Evolutionary conservation across 2,797 vertebrate genomes (phyloP).

Genomic region (Sebastes hopkinsi): DNA sequence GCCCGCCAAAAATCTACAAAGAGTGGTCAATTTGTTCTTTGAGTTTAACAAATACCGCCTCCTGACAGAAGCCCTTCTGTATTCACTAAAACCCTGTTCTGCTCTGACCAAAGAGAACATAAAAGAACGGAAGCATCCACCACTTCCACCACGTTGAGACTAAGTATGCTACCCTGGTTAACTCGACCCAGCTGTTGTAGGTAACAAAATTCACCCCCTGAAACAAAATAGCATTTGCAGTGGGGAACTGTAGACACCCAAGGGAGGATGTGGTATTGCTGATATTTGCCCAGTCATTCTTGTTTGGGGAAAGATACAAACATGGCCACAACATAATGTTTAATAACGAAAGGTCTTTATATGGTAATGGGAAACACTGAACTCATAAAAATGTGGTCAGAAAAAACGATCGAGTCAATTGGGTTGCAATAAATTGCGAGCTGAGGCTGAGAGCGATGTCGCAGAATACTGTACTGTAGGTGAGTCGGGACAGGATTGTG

Average conservation of each 20-base stretch:
- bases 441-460: not conserved
- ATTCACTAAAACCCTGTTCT: conserved; percentile 46
- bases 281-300: conserved; percentile 64
- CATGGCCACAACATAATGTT: conserved; percentile 55
- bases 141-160: conserved; percentile 49
- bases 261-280: conserved; percentile 54
- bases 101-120: conserved; percentile 50
- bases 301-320: conserved; percentile 66
- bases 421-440: conserved; percentile 32
- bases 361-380: conserved; percentile 52
- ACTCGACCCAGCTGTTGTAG: conserved; percentile 70
- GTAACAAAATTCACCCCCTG: conserved; percentile 56
- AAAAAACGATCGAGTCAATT: conserved; percentile 33
- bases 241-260: conserved; percentile 50
- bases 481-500: not conserved
- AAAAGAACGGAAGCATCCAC: conserved; percentile 56
- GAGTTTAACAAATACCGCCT: conserved; percentile 22
- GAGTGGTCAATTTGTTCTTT: conserved; percentile 21
- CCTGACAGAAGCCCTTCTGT: conserved; percentile 36
- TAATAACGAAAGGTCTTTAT: conserved; percentile 46
- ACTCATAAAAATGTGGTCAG: conserved; percentile 54
- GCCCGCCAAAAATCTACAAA: not conserved
- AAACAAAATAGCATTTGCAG: conserved; percentile 62
- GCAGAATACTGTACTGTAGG: not conserved
- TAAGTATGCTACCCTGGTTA: conserved; percentile 48